Conservation (phyloP, 2,113 vertebrate genomes). For the Ophthalmotilapia sp. region DNA sequence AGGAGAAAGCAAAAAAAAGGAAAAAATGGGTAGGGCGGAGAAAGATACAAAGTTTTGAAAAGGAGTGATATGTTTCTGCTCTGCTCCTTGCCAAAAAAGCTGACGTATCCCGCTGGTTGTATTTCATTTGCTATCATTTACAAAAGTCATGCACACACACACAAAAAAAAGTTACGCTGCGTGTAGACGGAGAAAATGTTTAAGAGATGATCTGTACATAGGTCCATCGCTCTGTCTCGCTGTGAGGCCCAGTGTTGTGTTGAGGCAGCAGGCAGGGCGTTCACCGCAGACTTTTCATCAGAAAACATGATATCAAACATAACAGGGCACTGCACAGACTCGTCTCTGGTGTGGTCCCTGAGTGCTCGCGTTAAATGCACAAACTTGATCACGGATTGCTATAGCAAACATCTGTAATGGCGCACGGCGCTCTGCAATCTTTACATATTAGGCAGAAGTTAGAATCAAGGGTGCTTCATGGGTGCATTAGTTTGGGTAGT, state of each 20-base stretch:
- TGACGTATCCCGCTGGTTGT: conserved; percentile 50
- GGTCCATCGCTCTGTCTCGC: conserved; percentile 5
- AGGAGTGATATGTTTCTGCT: conserved; percentile 54
- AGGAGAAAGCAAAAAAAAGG: conserved; percentile 55
- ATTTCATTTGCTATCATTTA: conserved; percentile 56
- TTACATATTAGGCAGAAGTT: neutral
- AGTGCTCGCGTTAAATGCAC: neutral
- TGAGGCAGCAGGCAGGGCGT: conserved; percentile 23
- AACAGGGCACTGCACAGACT: neutral
- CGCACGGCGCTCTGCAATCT: neutral
- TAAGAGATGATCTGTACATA: conserved; percentile 25
- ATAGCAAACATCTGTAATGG: neutral
- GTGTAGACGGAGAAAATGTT: conserved; percentile 25
- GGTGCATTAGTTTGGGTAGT: neutral
- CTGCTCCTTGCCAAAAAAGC: conserved; percentile 29
- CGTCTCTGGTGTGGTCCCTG: neutral
- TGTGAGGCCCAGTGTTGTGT: conserved; percentile 21
- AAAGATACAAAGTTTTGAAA: conserved; percentile 70
- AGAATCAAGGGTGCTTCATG: neutral
- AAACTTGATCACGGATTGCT: neutral
- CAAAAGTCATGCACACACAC: conserved; percentile 3
- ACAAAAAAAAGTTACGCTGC: neutral
- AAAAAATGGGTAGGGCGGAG: conserved; percentile 53
- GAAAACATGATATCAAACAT: conserved; percentile 6
- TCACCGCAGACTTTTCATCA: conserved; percentile 22